Evolutionary conservation across 2,888 invertebrate genomes (phyloP), one percentile per base, ranked within the genome.

Genomic region (Athalia cordata): DNA sequence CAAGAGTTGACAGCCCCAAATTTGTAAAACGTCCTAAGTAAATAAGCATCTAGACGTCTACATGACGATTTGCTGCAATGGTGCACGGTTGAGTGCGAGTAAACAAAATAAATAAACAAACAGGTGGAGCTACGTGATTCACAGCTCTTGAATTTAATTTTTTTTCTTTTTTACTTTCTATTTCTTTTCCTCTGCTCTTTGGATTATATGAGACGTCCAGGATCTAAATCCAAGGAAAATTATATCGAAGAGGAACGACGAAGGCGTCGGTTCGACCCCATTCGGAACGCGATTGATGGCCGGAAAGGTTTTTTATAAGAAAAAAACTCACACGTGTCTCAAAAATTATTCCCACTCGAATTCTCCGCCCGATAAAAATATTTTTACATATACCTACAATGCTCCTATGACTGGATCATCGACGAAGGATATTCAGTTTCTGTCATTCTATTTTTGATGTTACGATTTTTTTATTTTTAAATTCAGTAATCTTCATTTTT

Each of bases 11-110:
- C 68, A 52, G 47, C 52, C 68, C 29, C 55, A 50, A 52, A 55
- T 50, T 50, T 43, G 7, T 29, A 55, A 43, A 29, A 29, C 43
- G 52, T 68, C 68, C 68, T 68, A 68, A 29, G 68, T 43, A 68
- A 68, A 68, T 68, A 68, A 68, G 11, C 43, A 29, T 29, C 68
- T 9, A 29, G 5, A 43, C n/a, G 3, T 29, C 8, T 4, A 55
- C 67, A 29, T 1, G 29, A 29, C 29, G 29, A 29, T 29, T 29
- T 29, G 29, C 50, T 66, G 9, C 5, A 43, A 15, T 29, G 50
- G 11, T n/a, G 11, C 9, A 55, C n/a, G 43, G 55, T 55, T 50
- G 68, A 68, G 52, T 9, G 11, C 3, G 55, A 68, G 68, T 68
- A 29, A 50, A 55, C 29, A 68, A 55, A 29, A 29, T 29, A 29